These are phyloP conservation scores for Exephanes ischioxanthus DNA, from an alignment of 2,888 invertebrate genomes.

Conservation along the genomic window DNA sequence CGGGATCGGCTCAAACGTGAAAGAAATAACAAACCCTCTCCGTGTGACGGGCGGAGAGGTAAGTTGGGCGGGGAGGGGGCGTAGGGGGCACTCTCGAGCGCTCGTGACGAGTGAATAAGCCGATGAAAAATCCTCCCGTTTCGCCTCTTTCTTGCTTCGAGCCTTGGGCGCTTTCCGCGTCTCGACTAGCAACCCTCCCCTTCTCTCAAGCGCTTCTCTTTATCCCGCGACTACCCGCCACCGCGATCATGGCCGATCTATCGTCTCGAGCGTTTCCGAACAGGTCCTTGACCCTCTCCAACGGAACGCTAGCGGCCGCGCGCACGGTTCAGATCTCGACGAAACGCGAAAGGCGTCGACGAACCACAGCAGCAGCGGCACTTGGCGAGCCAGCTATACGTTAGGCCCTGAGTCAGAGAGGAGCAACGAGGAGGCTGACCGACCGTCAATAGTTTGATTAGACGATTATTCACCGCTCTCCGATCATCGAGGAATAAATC, in stretches of 20 bases:
- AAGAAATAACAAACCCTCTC: conserved; percentile 65
- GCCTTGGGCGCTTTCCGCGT: conserved; percentile 57
- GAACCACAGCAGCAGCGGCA: conserved; percentile 9
- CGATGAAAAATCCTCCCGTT: conserved; percentile 58
- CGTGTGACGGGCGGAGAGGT: conserved; percentile 44
- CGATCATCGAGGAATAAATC: conserved; percentile 28
- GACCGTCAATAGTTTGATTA: conserved; percentile 72
- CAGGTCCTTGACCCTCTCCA: conserved; percentile 75
- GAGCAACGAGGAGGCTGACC: conserved; percentile 7
- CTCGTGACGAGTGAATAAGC: conserved; percentile 22
- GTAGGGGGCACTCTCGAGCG: conserved; percentile 10
- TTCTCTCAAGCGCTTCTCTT: conserved; percentile 39
- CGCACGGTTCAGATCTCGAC: conserved; percentile 42
- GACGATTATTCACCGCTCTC: conserved; percentile 48
- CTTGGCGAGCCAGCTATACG: conserved; percentile 20
- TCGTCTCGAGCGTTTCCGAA: conserved; percentile 74
- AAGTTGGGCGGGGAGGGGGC: conserved; percentile 8
- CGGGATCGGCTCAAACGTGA: conserved; percentile 41
- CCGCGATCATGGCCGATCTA: conserved; percentile 72
- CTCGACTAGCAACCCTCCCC: conserved; percentile 35
- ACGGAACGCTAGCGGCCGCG: conserved; percentile 51
- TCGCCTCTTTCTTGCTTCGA: conserved; percentile 53
- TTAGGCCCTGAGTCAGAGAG: background rate
- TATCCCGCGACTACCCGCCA: conserved; percentile 47
- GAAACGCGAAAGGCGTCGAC: conserved; percentile 58